Base-by-base conservation (phyloP, 2,113 vertebrate genomes). In the Puma concolor region DNA sequence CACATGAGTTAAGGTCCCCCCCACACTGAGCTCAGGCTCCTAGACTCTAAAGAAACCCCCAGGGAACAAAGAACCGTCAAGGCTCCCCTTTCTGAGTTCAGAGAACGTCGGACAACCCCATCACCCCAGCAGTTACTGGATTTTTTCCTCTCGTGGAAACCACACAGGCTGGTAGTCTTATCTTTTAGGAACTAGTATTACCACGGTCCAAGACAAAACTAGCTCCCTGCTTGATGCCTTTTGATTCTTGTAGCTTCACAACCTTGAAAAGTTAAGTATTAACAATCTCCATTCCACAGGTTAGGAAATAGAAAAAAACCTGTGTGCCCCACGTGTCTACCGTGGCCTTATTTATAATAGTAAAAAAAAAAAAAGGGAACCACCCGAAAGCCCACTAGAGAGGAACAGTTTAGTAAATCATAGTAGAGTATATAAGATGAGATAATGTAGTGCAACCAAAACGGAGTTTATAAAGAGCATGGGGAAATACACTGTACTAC, bases 1-100 rank as follows among this genome's bases (percentile, higher is more conserved):
- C 3, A 48, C 25, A 16, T 19, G 19, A 16, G 98, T 98, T 98
- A 99, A 99, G 99, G 98, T 88, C n/a, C 7, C 7, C 9, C 36
- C 29, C 23, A 31, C 9, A 2, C 6, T 1, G 38, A 74, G 79
- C n/a, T n/a, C 60, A 84, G 1, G 33, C 48, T 33, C 63, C 79
- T 16, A 63, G 74, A 83, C 41, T 41, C 5, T 1, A 27, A 36
- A 41, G 97, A 88, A 76, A 71, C 10, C 36, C 36, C 19, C 29
- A 48, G 11, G 76, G 54, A 67, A 71, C 27, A 27, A 33, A 57
- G 23, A 41, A 36, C 71, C 19, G 66, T 33, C 44, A 38, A 1
- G 7, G 80, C 48, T 66, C 33, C 23, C 44, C n/a, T 52, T 16
- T 54, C 76, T 67, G 81, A 81, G 60, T n/a, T 79, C 25, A 52